Conservation (phyloP, 2,113 vertebrate genomes). For the Pica pica region DNA sequence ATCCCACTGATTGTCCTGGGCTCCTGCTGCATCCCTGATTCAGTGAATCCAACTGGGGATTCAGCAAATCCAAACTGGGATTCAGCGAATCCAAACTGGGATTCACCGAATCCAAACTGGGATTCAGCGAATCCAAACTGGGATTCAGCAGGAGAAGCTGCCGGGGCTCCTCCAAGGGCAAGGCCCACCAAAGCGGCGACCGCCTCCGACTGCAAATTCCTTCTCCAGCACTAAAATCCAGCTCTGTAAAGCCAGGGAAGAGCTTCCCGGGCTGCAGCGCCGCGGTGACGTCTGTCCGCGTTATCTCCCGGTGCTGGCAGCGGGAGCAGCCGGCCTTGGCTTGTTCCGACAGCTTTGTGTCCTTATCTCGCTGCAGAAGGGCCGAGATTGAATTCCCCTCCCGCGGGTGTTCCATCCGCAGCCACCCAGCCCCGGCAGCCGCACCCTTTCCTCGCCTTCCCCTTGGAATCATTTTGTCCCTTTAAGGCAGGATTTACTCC, state of each 20-base stretch:
- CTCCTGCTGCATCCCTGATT: not conserved
- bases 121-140: not conserved
- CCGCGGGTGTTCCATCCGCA: not conserved
- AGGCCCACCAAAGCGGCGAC: not conserved
- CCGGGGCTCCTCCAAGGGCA: not conserved
- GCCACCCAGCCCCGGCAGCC: not conserved
- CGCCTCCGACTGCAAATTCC: not conserved
- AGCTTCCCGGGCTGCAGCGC: not conserved
- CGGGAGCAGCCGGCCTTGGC: not conserved
- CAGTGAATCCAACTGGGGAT: not conserved
- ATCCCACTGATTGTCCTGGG: not conserved
- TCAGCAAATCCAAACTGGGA: rapidly evolving
- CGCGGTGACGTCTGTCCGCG: not conserved
- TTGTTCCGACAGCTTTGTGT: not conserved
- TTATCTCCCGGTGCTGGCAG: not conserved
- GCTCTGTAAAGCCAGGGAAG: not conserved
- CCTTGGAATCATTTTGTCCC: not conserved
- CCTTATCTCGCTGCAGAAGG: conserved; percentile 4
- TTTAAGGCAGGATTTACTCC: not conserved
- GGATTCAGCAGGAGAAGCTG: not conserved
- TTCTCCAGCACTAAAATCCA: rapidly evolving
- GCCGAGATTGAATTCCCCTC: not conserved
- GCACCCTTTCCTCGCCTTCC: not conserved
- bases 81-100: rapidly evolving
- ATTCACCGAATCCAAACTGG: not conserved